A percentile compares a stretch with the other conserved stretches of the same genome.
Evolutionary conservation across 2,113 vertebrate genomes (phyloP).

Genomic region (Microtus pennsylvanicus): DNA sequence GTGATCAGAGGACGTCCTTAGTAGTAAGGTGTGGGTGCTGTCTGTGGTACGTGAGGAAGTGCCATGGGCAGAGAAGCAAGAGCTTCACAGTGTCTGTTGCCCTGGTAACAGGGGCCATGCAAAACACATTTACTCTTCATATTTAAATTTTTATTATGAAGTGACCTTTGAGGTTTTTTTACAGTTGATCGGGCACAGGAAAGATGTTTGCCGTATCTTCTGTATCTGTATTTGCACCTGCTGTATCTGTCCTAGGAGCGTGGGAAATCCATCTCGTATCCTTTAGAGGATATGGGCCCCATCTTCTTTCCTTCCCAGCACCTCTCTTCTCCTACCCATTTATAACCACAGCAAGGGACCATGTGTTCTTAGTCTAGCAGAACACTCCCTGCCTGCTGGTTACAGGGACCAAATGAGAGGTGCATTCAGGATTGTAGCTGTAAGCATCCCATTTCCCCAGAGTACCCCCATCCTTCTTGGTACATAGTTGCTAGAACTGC

Average conservation of each 20-base stretch:
- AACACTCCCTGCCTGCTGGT: background rate
- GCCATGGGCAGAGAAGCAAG: background rate
- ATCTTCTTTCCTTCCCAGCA: background rate
- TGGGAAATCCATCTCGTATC: background rate
- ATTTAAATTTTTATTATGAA: background rate
- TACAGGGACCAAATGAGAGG: background rate
- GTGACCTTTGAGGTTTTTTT: conserved; percentile 21
- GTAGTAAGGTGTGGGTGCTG: background rate
- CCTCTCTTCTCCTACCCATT: background rate
- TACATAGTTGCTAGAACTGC: background rate
- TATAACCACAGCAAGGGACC: background rate
- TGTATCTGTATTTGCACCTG: background rate
- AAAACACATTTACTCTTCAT: background rate
- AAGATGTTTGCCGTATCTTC: background rate
- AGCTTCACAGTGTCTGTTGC: background rate
- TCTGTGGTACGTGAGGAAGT: background rate
- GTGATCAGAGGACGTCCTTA: background rate
- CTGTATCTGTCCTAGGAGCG: background rate
- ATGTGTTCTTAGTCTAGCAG: background rate
- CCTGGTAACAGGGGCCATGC: background rate
- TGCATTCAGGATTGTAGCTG: background rate
- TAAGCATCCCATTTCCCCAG: background rate
- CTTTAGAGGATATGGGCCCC: background rate
- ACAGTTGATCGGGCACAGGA: background rate
- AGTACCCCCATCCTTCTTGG: background rate